Evolutionary conservation across 2,113 vertebrate species (phyloP).

Genomic region (Archilochus colubris): DNA sequence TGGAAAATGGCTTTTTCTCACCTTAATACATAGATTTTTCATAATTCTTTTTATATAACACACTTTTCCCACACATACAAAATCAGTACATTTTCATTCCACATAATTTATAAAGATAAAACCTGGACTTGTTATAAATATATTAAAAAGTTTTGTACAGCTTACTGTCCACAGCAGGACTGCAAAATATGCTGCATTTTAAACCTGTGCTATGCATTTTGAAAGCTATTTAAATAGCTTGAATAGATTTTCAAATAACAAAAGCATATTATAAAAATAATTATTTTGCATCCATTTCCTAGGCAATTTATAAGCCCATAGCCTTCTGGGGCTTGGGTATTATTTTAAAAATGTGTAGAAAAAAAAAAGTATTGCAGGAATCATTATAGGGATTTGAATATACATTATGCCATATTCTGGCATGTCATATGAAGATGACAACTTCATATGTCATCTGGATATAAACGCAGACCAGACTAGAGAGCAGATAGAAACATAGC

Average conservation of each 20-base stretch:
- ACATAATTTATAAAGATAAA: background rate
- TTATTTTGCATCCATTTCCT: slow-evolving; percentile 3
- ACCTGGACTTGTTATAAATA: background rate
- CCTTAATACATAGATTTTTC: background rate
- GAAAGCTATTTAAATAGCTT: background rate
- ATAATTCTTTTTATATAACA: background rate
- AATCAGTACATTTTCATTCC: background rate
- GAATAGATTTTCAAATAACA: background rate
- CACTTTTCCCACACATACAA: background rate
- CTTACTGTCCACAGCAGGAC: background rate
- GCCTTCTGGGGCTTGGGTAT: slow-evolving; percentile 1
- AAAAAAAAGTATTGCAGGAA: slow-evolving; percentile 28
- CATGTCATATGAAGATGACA: background rate
- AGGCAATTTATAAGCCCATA: background rate
- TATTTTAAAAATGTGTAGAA: slow-evolving; percentile 53
- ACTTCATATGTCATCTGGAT: slow-evolving; percentile 30
- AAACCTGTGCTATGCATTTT: background rate
- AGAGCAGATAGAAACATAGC: background rate
- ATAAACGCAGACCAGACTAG: background rate
- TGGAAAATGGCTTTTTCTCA: background rate
- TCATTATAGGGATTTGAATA: slow-evolving; percentile 16
- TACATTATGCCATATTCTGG: slow-evolving; percentile 14
- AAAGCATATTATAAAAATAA: background rate
- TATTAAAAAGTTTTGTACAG: background rate
- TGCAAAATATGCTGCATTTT: background rate